These are phyloP conservation scores for Monochamus saltuarius DNA, from an alignment of 1,140 invertebrate genomes.

Conservation along the genomic window DNA sequence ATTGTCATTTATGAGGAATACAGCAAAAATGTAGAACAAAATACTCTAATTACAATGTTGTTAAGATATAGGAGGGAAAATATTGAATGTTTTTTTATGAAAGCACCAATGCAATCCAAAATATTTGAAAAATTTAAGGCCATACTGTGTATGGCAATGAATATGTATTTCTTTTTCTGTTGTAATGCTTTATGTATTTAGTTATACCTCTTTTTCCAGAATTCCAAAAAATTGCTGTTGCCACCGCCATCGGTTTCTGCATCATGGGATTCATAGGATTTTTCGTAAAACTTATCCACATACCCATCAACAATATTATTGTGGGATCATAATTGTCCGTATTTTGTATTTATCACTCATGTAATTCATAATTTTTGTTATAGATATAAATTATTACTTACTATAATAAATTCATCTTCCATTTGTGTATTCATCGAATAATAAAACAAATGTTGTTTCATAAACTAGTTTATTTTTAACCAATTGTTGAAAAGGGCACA, in stretches of 20 bases:
- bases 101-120: too few species aligned
- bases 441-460: not conserved
- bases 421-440: slow-evolving; percentile 5
- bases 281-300: slow-evolving; percentile 99
- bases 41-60: too few species aligned
- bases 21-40: too few species aligned
- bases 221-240: slow-evolving; percentile 99
- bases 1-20: too few species aligned
- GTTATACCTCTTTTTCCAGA: slow-evolving; percentile 66
- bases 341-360: too few species aligned
- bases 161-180: too few species aligned
- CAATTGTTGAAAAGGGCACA: slow-evolving; percentile 16
- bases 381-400: slow-evolving; percentile 24
- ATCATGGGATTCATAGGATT: slow-evolving; percentile 99
- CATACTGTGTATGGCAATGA: too few species aligned
- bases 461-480: slow-evolving; percentile 16
- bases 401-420: slow-evolving; percentile 19
- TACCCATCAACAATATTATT: slow-evolving; percentile 99
- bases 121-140: too few species aligned
- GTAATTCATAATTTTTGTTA: slow-evolving; percentile 16
- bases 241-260: slow-evolving; percentile 98
- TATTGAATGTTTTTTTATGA: too few species aligned
- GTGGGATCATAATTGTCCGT: slow-evolving; percentile 64
- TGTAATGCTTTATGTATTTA: not conserved
- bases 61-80: too few species aligned